A percentile compares a stretch with the other conserved stretches of the same genome.
phyloP scores from a whole-genome alignment of 2,888 invertebrate genomes.

The Aelia acuminata region DNA sequence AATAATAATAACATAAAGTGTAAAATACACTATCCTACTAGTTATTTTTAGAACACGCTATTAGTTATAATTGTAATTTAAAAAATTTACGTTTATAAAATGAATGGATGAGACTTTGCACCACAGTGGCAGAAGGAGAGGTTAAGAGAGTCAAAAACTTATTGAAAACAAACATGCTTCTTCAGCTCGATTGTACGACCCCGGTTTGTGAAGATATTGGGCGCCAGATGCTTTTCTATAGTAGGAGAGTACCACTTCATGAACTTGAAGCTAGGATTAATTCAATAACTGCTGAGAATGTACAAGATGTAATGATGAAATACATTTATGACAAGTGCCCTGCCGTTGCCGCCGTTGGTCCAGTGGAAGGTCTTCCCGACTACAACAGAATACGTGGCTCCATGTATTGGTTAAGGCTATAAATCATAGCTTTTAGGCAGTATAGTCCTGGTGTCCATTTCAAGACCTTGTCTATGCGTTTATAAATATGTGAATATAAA shows the following conservation, averaged over 20 bases:
- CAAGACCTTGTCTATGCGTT: not conserved
- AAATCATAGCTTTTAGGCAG: constrained; percentile 70
- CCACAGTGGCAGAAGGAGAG: constrained; percentile 90
- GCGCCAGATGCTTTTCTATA: constrained; percentile 97
- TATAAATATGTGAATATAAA: no score
- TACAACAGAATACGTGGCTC: constrained; percentile 86
- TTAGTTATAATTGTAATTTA: no score
- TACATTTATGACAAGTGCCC: constrained; percentile 95
- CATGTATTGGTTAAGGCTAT: constrained; percentile 92
- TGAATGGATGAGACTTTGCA: constrained; percentile 94
- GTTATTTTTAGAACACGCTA: no score
- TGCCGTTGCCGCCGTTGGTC: constrained; percentile 93
- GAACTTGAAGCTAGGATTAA: constrained; percentile 96
- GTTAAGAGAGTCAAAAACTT: constrained; percentile 96
- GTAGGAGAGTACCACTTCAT: constrained; percentile 92
- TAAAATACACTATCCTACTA: no score
- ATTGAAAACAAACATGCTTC: constrained; percentile 94
- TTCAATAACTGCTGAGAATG: constrained; percentile 83
- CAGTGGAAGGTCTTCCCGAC: constrained; percentile 91
- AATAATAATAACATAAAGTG: no score
- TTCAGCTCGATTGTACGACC: constrained; percentile 97
- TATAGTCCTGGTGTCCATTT: not conserved
- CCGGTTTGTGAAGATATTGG: constrained; percentile 99
- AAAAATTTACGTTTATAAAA: no score
- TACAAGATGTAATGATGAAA: constrained; percentile 90